Conservation (phyloP, 2,888 invertebrate species). For the Geotrupes spiniger region DNA sequence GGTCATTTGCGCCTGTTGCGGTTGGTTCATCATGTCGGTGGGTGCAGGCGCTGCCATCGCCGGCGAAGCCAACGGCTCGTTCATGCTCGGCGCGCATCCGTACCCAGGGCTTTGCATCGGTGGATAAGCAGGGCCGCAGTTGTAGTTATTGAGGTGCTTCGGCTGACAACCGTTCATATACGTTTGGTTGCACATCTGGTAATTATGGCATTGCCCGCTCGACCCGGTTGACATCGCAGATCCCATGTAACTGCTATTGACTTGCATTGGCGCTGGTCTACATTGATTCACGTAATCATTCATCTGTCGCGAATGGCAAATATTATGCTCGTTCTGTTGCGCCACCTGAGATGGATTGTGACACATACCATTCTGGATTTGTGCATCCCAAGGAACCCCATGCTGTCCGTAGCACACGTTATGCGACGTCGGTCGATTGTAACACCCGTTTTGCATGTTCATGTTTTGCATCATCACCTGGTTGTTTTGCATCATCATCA, state of each 20-base stretch:
- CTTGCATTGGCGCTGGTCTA: constrained; percentile 30
- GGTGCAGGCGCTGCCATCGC: constrained; percentile 46
- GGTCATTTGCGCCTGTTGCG: constrained; percentile 45
- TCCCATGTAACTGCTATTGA: constrained; percentile 30
- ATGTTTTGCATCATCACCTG: constrained; percentile 28
- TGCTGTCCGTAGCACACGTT: constrained; percentile 38
- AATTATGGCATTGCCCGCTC: constrained; percentile 34
- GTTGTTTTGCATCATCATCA: constrained; percentile 12
- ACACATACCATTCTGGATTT: constrained; percentile 30
- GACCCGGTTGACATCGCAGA: constrained; percentile 19
- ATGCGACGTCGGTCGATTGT: constrained; percentile 33
- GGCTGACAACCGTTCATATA: constrained; percentile 29
- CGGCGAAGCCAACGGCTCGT: constrained; percentile 43
- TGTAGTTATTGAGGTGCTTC: constrained; percentile 31
- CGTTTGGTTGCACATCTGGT: constrained; percentile 38
- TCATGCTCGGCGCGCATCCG: constrained; percentile 30
- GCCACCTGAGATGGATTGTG: constrained; percentile 29
- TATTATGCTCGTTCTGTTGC: constrained; percentile 16
- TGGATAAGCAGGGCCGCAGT: constrained; percentile 29
- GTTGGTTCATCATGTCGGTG: constrained; percentile 36
- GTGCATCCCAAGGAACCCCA: constrained; percentile 36
- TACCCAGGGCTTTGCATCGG: constrained; percentile 32
- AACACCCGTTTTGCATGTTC: constrained; percentile 31
- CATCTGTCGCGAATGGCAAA: constrained; percentile 34
- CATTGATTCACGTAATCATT: constrained; percentile 31